These are phyloP conservation scores for Cyclura pinguis DNA, from an alignment of 2,797 vertebrate species.

Conservation along the genomic window DNA sequence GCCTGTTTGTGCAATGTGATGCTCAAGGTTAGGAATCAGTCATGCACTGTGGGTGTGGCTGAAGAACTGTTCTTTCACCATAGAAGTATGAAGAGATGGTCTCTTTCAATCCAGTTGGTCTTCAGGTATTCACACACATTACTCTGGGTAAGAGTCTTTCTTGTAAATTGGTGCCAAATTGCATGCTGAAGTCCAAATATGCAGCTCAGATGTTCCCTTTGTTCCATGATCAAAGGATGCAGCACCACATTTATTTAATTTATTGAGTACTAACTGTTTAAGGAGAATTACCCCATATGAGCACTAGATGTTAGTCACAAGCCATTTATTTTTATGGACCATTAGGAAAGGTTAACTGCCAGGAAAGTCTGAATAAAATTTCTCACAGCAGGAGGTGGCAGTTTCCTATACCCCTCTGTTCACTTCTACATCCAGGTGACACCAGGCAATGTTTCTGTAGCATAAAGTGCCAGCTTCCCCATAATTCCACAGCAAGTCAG, in stretches of 20 bases:
- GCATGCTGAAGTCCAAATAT: not conserved
- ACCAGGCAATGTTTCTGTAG: not conserved
- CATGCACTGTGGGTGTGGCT: too few species aligned
- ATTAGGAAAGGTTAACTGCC: slow-evolving; percentile 11
- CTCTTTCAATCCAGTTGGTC: not conserved
- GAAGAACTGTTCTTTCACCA: not conserved
- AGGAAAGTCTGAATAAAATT: not conserved
- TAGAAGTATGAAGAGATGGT: not conserved
- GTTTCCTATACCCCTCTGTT: not conserved
- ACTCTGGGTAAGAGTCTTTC: not conserved
- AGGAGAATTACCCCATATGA: not conserved
- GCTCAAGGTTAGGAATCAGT: not conserved
- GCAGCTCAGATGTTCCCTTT: slow-evolving; percentile 5
- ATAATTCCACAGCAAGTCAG: not conserved
- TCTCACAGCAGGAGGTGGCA: not conserved
- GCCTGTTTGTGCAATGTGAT: not conserved
- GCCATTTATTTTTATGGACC: not conserved
- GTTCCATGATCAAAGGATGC: slow-evolving; percentile 31
- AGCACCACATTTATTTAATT: not conserved
- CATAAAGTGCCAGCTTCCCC: not conserved
- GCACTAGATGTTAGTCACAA: slow-evolving; percentile 9
- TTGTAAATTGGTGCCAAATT: not conserved
- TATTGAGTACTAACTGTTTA: slow-evolving; percentile 1
- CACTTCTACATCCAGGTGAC: not conserved
- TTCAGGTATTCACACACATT: not conserved